These are phyloP conservation scores for Drosophila neotestacea DNA, from an alignment of 2,888 invertebrate species.

Conservation along the genomic window DNA sequence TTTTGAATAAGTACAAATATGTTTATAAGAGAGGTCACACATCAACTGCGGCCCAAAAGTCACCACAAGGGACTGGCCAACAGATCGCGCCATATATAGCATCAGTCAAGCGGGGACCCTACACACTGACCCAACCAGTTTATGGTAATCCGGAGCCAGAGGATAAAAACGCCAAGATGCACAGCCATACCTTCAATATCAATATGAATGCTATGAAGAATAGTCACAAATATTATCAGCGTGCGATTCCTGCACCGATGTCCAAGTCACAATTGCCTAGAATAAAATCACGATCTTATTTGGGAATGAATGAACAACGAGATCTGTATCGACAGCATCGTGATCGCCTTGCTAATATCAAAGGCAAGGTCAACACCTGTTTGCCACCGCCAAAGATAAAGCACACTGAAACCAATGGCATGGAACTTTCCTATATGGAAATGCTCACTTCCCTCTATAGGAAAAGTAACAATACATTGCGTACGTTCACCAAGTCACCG, in stretches of 20 bases:
- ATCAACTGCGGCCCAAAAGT: neutral
- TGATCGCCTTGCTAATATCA: constrained; percentile 70
- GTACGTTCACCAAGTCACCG: constrained; percentile 68
- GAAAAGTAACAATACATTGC: constrained; percentile 54
- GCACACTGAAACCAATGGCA: constrained; percentile 55
- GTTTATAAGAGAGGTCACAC: constrained; percentile 59
- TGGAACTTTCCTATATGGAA: constrained; percentile 73
- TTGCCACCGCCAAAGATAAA: constrained; percentile 55
- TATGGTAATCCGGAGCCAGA: constrained; percentile 37
- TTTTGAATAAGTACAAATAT: constrained; percentile 36
- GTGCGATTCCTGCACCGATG: constrained; percentile 42
- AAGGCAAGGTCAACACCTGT: constrained; percentile 66
- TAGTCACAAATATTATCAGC: constrained; percentile 60
- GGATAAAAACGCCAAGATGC: constrained; percentile 26
- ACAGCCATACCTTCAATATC: constrained; percentile 64
- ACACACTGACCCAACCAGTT: constrained; percentile 59
- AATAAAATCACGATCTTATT: constrained; percentile 44
- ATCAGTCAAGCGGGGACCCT: constrained; percentile 56
- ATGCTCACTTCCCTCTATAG: constrained; percentile 73
- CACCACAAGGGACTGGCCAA: neutral
- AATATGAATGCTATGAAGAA: constrained; percentile 34
- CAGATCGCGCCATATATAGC: constrained; percentile 50
- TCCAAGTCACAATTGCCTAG: neutral
- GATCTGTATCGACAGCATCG: constrained; percentile 73
- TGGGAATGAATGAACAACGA: constrained; percentile 57